Conservation (phyloP, 2,888 invertebrate species). For the Hipparchia sbordonii region DNA sequence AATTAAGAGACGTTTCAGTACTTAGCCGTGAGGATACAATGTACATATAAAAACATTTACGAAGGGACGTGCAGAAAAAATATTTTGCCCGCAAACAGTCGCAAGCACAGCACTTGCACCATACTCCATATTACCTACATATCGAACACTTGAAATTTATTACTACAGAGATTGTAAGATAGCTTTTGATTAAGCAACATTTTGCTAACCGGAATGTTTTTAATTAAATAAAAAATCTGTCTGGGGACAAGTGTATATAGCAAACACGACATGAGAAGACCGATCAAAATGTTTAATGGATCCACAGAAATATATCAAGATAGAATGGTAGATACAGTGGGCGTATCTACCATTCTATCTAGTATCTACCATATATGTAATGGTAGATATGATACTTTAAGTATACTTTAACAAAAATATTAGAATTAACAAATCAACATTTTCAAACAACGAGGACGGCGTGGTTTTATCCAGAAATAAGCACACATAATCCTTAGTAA, state of each 20-base stretch:
- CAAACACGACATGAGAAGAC: constrained; percentile 5
- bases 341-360: too few species aligned
- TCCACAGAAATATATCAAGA: too few species aligned
- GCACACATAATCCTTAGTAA: too few species aligned
- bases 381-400: too few species aligned
- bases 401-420: too few species aligned
- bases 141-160: neutral
- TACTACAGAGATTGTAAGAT: neutral
- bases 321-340: too few species aligned
- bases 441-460: too few species aligned
- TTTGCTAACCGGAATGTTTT: neutral
- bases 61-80: constrained; percentile 3
- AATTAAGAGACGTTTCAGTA: neutral
- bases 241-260: neutral
- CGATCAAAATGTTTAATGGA: constrained; percentile 1
- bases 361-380: too few species aligned
- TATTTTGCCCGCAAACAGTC: constrained; percentile 12
- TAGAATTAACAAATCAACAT: too few species aligned
- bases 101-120: neutral
- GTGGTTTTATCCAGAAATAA: too few species aligned
- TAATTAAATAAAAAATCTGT: constrained; percentile 6
- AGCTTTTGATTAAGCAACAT: neutral
- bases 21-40: neutral
- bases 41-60: constrained; percentile 1
- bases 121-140: neutral